Base-by-base conservation (phyloP, 2,113 vertebrate species). In the Perognathus longimembris region DNA sequence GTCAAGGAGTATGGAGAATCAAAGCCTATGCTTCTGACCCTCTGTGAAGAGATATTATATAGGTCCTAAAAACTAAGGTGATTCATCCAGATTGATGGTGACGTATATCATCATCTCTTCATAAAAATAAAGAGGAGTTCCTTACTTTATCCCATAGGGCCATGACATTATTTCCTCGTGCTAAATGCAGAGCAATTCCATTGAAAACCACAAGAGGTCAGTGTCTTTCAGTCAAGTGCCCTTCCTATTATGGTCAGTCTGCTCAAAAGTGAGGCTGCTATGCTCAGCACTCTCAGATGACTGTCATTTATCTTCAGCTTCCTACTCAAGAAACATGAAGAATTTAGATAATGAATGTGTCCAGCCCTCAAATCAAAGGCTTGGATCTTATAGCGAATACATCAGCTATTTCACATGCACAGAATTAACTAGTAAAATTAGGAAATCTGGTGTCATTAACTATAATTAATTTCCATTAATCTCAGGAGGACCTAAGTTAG, bases 201-300 rank as follows among this genome's bases (percentile, higher is more conserved):
- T 4, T 85, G 26, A 74, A 91, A 92, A 84, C 77, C 88, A 71
- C 40, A 34, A 74, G 86, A 87, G 93, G 57, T 81, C 64, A 82
- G 87, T 59, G 6, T 61, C 76, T 75, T 76, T 77, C 54, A 42
- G 2, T 57, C 38, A 32, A 4, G 7, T 45, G 22, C 38, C 36
- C 30, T 69, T 74, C 69, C 8, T 66, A 17, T 21, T 40, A 36
- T 6, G 57, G 32, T 14, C 67, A 8, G 0, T 14, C 4, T 32
- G 28, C 28, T 54, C 26, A 6, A n/a, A n/a, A 1, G 15, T 4
- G 14, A n/a, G 45, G 22, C 77, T n/a, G 18, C 59, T 66, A 7
- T 38, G 22, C 28, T 45, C 32, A 1, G 21, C 10, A 54, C 2
- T 36, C 45, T 61, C 34, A 20, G 32, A 36, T 9, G 22, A 59